Evolutionary conservation across 1,140 invertebrate genomes (phyloP), one percentile per base, ranked within the genome.

Genomic region (Sminthurides bifidus): DNA sequence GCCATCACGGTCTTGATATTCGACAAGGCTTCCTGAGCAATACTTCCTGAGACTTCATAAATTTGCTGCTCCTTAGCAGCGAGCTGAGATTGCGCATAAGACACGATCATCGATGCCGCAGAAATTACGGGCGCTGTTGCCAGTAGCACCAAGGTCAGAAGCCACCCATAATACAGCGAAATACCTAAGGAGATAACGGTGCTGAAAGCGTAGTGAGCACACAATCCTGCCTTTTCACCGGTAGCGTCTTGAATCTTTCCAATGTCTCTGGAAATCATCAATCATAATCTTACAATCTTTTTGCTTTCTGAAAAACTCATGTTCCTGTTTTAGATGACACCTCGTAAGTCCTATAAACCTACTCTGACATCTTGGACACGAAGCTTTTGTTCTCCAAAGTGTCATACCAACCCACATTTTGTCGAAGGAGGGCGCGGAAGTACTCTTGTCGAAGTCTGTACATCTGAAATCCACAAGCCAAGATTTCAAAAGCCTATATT

Each of bases 351-450:
- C n/a, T 10, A 19, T 38, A 14, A n/a, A 49, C 75, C 67, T 70
- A 78, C 77, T 80, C 75, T 10, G 76, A 68, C 10, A 80, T 66
- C 60, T 75, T 67, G 4, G 73, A 73, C 38, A 76, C 78, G 30
- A 80, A 71, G 60, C 78, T 76, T 52, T 76, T 76, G 24, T 74
- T 72, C 53, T 75, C 71, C 50, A 76, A 69, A 1, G 69, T 71
- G 60, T 81, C 79, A 68, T 75, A 80, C 79, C 79, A 80, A 15
- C 72, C 71, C 59, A 80, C 76, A 56, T 80, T 75, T 62, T 80
- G 79, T 27, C 73, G 58, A 8, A 80, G 65, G 4, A 80, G 69
- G 40, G 75, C 68, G 44, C 70, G 66, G 26, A 80, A 67, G 59
- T 78, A 78, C 24, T 59, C 52, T 27, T 67, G 63, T 49, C 78